phyloP scores from a whole-genome alignment of 2,797 vertebrate genomes.

The Sandelia bainsii region DNA sequence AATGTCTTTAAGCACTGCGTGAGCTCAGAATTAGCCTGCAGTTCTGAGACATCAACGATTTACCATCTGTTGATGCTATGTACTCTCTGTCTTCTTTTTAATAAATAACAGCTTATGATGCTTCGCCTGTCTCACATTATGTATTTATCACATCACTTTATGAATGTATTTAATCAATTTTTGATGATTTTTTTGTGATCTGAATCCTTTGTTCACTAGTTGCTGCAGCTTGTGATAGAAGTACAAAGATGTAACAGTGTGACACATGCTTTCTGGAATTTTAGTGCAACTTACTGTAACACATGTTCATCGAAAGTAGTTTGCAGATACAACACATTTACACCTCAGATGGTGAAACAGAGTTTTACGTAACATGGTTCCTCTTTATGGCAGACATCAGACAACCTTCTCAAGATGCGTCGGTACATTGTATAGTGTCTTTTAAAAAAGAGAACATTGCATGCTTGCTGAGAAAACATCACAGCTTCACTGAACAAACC shows the following conservation, averaged over 20 bases:
- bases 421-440: background rate
- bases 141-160: background rate
- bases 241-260: background rate
- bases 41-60: background rate
- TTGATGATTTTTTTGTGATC: background rate
- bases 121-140: background rate
- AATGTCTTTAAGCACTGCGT: slow-evolving; percentile 9
- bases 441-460: background rate
- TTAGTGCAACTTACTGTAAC: background rate
- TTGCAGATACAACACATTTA: background rate
- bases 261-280: background rate
- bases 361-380: background rate
- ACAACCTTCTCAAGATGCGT: background rate
- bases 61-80: background rate
- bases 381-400: background rate
- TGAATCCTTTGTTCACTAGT: background rate
- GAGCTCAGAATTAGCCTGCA: background rate
- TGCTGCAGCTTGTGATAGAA: background rate
- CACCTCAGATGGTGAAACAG: background rate
- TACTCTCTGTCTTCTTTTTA: background rate
- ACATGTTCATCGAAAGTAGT: too few species aligned
- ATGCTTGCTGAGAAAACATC: background rate
- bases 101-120: background rate
- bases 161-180: background rate
- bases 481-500: background rate